These are phyloP conservation scores for Operophtera brumata DNA, from an alignment of 2,888 invertebrate genomes.

Conservation along the genomic window DNA sequence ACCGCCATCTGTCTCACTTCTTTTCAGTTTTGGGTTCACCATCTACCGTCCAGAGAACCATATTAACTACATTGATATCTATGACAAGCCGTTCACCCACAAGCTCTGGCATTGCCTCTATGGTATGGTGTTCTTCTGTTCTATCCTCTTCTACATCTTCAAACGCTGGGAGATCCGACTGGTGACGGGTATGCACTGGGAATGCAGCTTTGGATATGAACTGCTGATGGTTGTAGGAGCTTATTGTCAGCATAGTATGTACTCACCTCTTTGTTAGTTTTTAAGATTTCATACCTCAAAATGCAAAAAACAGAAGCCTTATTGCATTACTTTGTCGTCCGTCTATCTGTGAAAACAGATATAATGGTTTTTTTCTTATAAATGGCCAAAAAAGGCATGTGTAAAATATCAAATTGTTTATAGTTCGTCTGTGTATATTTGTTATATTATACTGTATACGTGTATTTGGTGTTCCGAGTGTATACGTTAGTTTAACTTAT, in stretches of 20 bases:
- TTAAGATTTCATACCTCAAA: no score
- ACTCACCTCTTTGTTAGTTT: not conserved
- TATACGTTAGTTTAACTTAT: no score
- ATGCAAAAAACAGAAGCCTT: no score
- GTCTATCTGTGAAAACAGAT: no score
- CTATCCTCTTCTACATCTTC: conserved; percentile 51
- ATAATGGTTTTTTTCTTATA: no score
- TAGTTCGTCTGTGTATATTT: no score
- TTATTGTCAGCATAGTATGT: conserved; percentile 68
- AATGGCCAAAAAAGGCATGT: no score
- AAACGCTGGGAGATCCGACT: conserved; percentile 53
- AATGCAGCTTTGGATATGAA: conserved; percentile 52
- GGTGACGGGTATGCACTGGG: conserved; percentile 32
- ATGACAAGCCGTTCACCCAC: conserved; percentile 56
- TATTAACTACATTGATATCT: conserved; percentile 43
- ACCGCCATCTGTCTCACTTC: not conserved
- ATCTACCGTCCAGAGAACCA: conserved; percentile 39
- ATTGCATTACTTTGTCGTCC: no score
- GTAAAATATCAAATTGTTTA: no score
- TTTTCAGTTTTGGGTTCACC: conserved; percentile 60
- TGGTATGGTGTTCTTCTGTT: conserved; percentile 44
- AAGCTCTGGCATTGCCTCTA: conserved; percentile 54
- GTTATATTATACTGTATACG: no score
- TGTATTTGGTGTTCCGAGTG: no score
- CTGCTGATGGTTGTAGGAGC: conserved; percentile 55